Evolutionary conservation across 37 sponge, comb jelly and placozoan genomes (phyloP).

Genomic region (Bolinopsis microptera): DNA sequence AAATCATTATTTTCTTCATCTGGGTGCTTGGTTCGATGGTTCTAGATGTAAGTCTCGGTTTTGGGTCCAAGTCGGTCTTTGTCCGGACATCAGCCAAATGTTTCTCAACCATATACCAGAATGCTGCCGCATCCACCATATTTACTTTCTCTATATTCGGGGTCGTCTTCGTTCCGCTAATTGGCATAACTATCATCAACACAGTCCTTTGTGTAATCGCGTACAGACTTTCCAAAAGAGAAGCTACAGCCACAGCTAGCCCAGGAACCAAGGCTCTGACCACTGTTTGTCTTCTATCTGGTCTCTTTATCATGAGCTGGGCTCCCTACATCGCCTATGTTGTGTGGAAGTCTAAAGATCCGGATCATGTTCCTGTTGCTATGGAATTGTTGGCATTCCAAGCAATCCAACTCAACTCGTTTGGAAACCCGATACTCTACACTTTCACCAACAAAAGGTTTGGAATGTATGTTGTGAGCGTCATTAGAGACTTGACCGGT

Average conservation of each 20-base stretch:
- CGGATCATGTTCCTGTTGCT: neutral
- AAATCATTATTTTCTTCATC: neutral
- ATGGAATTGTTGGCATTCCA: neutral
- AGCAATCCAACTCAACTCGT: constrained; percentile 20
- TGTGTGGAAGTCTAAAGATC: neutral
- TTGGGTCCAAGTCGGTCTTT: neutral
- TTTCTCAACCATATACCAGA: neutral
- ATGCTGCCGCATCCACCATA: neutral
- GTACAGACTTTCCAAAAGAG: neutral
- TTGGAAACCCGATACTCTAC: constrained; percentile 29
- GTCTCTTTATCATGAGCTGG: constrained; percentile 13
- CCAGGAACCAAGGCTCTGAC: neutral
- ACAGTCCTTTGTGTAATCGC: neutral
- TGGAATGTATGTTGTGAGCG: neutral
- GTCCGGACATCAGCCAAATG: constrained; percentile 10
- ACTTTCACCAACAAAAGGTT: constrained; percentile 12
- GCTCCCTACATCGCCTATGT: neutral
- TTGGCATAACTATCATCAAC: neutral
- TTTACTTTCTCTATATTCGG: neutral
- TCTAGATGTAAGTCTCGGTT: neutral
- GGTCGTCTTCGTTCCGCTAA: neutral
- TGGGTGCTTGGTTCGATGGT: neutral
- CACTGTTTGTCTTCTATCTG: constrained; percentile 1
- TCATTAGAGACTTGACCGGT: neutral
- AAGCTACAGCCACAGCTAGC: neutral